Evolutionary conservation across 2,797 vertebrate species (phyloP).

Genomic region (Gadopsis marmoratus): DNA sequence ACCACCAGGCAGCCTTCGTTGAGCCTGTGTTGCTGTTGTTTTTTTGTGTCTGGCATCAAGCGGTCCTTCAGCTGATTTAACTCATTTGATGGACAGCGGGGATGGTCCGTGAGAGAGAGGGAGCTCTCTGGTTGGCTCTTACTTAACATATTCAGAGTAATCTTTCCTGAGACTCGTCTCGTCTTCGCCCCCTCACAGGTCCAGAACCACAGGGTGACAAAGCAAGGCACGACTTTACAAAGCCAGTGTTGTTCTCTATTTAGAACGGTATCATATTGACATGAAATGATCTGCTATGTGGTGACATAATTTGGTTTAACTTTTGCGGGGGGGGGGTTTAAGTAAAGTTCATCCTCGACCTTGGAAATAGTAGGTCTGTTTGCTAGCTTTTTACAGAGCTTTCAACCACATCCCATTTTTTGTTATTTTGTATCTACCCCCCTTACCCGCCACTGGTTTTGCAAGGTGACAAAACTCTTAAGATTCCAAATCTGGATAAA

Average conservation of each 20-base stretch:
- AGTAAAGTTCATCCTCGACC: too few relatives aligned
- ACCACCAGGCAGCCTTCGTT: background rate
- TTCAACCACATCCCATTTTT: too few relatives aligned
- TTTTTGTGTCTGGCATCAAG: background rate
- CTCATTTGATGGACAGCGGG: background rate
- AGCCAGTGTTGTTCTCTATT: background rate
- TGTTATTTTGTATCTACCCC: too few relatives aligned
- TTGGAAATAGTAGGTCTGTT: too few relatives aligned
- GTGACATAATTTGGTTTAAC: too few relatives aligned
- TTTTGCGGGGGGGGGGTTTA: too few relatives aligned
- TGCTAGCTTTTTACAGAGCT: too few relatives aligned
- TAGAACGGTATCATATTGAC: background rate
- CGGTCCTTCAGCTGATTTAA: background rate
- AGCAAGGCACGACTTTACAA: background rate
- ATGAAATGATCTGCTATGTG: background rate
- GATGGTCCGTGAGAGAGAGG: background rate
- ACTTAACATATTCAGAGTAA: background rate
- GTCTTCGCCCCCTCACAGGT: background rate
- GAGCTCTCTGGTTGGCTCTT: background rate
- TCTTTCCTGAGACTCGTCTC: too few relatives aligned
- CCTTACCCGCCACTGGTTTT: background rate
- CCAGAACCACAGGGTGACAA: background rate
- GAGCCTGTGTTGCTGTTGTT: too few relatives aligned
- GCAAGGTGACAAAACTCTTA: background rate
- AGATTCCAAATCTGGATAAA: background rate